Evolutionary conservation across 2,888 invertebrate genomes (phyloP).

Genomic region (Pogonocherus hispidulus): DNA sequence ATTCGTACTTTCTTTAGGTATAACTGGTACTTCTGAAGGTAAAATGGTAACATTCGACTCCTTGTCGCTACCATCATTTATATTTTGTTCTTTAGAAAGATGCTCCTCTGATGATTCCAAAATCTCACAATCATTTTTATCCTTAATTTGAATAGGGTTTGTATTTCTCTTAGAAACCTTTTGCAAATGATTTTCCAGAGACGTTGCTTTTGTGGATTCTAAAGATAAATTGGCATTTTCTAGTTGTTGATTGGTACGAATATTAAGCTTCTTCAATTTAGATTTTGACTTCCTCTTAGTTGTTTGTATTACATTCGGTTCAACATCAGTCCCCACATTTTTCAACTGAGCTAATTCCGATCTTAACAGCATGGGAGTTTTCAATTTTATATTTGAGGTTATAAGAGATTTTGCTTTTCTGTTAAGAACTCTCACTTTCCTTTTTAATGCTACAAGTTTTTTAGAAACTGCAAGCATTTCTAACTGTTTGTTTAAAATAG

Average conservation of each 20-base stretch:
- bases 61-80: no score
- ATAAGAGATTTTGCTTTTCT: background rate
- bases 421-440: background rate
- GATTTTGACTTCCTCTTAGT: background rate
- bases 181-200: background rate
- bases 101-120: background rate
- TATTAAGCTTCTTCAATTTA: no score
- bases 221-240: no score
- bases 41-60: background rate
- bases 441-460: background rate
- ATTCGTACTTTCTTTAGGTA: background rate
- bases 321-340: background rate
- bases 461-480: background rate
- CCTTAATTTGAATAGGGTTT: background rate
- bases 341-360: constrained; percentile 18
- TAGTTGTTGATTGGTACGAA: no score
- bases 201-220: background rate
- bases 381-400: no score
- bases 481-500: background rate
- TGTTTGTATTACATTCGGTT: background rate
- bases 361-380: constrained; percentile 14
- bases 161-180: background rate
- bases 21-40: background rate
- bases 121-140: background rate
- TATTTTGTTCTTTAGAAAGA: no score